Base-by-base conservation (phyloP, 2,797 vertebrate species). In the Acipenser oxyrinchus region DNA sequence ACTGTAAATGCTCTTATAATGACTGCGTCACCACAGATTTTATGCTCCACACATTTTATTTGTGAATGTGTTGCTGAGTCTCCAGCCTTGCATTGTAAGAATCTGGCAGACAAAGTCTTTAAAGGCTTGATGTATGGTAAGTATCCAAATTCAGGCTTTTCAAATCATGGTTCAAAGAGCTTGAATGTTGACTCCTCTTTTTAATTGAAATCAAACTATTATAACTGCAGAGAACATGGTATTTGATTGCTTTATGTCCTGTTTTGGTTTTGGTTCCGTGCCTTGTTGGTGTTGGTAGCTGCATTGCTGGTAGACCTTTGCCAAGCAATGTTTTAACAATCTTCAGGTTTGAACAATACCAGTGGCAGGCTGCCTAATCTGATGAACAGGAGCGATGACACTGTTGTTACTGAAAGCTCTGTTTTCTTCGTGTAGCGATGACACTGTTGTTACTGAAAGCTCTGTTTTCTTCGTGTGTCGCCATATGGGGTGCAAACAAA, bases 171-270 rank as follows among this genome's bases (percentile, higher is more conserved):
- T 69, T 66, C 69, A 64, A 66, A 68, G 8, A 48, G 37, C 71
- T 70, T 63, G 15, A 18, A n/a, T 62, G 69, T 50, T 49, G 69
- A 75, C 72, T 65, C 66, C 23, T 37, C 66, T 13, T 72, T 72
- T 75, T 68, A 76, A 72, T 72, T 75, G 66, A 76, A 78, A 76
- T 74, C 73, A 72, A 71, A 57, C 73, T 68, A 72, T 78, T 78
- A 76, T 74, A 73, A 71, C 65, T 67, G 63, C 58, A 69, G 70
- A 71, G 66, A 70, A 71, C 67, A 71, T 66, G 70, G 37, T 37
- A 37, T 37, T 53, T 9, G 51, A 7, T 53, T 53, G 51, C 51
- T 53, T 6, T 53, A 37, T 37, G 37, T 37, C 37, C 37, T 37
- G 37, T 37, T 37, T 37, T 5, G 4, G 37, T 37, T 2, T 37